Evolutionary conservation across 2,113 vertebrate genomes (phyloP), one percentile per base, ranked within the genome.

Genomic region (Athene noctua): DNA sequence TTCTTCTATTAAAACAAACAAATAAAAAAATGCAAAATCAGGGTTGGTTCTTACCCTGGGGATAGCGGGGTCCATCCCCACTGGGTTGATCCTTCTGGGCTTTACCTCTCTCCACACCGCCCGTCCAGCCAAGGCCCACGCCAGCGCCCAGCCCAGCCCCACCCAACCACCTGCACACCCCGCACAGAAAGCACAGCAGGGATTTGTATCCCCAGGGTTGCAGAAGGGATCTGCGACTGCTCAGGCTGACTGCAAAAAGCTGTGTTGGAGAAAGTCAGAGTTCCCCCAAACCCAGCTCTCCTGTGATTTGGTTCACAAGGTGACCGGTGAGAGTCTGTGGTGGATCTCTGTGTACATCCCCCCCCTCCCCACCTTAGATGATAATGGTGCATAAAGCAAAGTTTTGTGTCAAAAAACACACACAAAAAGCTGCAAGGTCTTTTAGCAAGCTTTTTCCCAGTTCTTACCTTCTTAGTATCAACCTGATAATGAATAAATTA

Each of bases 101-200:
- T 82, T n/a, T 5, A 20, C 32, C 27, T 49, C 36, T 62, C 7
- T 42, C 40, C 5, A 7, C 25, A 3, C 5, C 47, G 84, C 36
- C 51, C 4, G 5, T 12, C 23, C 59, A 68, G 36, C 14, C 0
- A 4, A 22, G 67, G n/a, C 27, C 57, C 66, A 34, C 0, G 0
- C 14, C 82, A 61, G 36, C 2, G 5, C 19, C 57, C 18, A 38
- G 51, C 36, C 72, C 66, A 30, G 52, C 2, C 8, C 78, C 66
- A 47, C 38, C 10, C 21, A 38, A 11, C 25, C 40, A 18, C 0
- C 14, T 5, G 19, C 9, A 19, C 1, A 5, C 14, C 80, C 47
- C 5, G 0, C 3, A 13, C 18, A 22, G 20, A 15, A 32, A 22
- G 22, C 67, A 23, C 62, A 49, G 82, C 40, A 29, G 61, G 32